Evolutionary conservation across 2,797 vertebrate genomes (phyloP).

Genomic region (Capromys pilorides): DNA sequence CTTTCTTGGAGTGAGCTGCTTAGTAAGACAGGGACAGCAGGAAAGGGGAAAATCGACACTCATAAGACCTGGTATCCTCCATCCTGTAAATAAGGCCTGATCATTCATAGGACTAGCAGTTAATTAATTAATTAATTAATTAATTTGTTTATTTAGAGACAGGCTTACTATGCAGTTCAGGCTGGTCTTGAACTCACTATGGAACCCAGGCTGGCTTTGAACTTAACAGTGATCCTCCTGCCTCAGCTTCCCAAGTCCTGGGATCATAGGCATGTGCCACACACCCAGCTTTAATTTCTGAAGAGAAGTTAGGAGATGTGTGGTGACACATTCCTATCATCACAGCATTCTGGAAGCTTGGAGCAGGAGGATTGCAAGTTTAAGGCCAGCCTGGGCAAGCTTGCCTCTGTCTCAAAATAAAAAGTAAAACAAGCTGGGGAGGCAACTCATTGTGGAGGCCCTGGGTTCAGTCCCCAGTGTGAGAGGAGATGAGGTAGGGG

Average conservation of each 20-base stretch:
- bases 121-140: no score
- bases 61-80: not conserved
- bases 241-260: not conserved
- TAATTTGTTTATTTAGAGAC: no score
- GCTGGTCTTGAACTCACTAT: not conserved
- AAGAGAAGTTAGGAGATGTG: not conserved
- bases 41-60: not conserved
- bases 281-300: not conserved
- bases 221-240: not conserved
- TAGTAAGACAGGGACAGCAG: not conserved
- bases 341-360: no score
- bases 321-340: not conserved
- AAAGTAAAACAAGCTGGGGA: not conserved
- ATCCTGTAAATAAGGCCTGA: not conserved
- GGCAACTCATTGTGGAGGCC: not conserved
- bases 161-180: not conserved
- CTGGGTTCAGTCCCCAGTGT: not conserved
- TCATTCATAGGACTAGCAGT: rapidly evolving
- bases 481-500: not conserved
- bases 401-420: not conserved
- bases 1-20: not conserved
- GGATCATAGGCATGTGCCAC: not conserved
- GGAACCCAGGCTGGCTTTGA: not conserved
- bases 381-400: not conserved
- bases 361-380: not conserved